phyloP scores from a whole-genome alignment of 2,113 vertebrate genomes.

The Meles meles region DNA sequence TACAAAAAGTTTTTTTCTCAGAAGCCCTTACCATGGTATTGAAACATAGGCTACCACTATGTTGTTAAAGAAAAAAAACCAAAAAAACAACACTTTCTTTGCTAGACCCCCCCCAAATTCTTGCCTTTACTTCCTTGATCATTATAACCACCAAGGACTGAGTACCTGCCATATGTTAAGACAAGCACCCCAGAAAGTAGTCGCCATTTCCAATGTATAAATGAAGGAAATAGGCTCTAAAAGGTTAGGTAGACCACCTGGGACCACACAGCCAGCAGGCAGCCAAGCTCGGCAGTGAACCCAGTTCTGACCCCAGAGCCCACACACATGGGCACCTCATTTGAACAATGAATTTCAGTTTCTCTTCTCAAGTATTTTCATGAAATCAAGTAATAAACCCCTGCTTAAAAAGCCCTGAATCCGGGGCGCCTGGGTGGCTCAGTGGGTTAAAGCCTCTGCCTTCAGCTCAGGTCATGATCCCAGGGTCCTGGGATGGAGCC shows the following conservation, averaged over 20 bases:
- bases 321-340: neutral
- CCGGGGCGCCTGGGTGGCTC: too few relatives aligned
- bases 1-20: rapidly evolving
- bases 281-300: neutral
- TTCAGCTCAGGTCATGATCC: too few relatives aligned
- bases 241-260: neutral
- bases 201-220: neutral
- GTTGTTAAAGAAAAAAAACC: neutral
- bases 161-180: neutral
- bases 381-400: neutral
- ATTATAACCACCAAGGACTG: neutral
- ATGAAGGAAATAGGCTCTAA: neutral
- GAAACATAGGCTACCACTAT: neutral
- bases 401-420: neutral
- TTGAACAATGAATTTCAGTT: neutral
- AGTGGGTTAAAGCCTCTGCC: too few relatives aligned
- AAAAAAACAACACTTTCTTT: neutral
- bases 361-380: neutral
- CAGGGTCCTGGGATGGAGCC: too few relatives aligned
- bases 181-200: neutral
- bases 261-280: neutral
- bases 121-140: neutral
- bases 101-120: neutral
- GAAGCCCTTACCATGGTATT: neutral
- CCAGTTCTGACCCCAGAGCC: neutral